Base-by-base conservation (phyloP, 2,888 invertebrate species). In the Orchesella flavescens region DNA sequence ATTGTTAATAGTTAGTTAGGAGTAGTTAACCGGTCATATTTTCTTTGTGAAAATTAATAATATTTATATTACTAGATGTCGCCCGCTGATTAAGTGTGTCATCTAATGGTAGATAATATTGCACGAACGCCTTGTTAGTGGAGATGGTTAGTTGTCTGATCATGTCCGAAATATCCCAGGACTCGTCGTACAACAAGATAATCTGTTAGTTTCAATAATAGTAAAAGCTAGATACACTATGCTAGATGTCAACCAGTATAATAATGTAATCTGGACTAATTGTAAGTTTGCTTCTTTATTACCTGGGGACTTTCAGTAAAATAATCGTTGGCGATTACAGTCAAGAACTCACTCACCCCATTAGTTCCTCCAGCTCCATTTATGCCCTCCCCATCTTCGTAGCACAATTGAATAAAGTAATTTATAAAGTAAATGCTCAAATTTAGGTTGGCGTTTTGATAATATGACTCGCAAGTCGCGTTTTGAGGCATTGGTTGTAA, bases 131-230 rank as follows among this genome's bases (percentile, higher is more conserved):
- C 65, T 87, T 87, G 21, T 46, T 65, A 0, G 87, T 84, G 4
- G 66, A 53, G 0, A 63, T 61, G 9, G 84, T 86, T 49, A 88
- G 63, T 44, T 86, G 86, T 15, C 74, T 65, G 3, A 88, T 63
- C 74, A 87, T 74, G 19, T 86, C 86, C 9, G 81, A 84, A 24
- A 88, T 86, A 15, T 88, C 88, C 87, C 87, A 88, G 7, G 86
- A 87, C 46, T 88, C 88, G 69, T 88, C 88, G 53, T 86, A 88
- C 15, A 87, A 13, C 5, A 87, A 57, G 34, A 88, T 78, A 17
- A 88, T 81, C 87, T 88, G 61, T 53, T 55, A 1, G 65, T 23
- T 15, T 5, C 19, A 69, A 15, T 69, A 68, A 17, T 4, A 61
- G 15, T 21, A 23, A 17, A 23, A 17, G 1, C 13, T 9, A 21